Percentiles rank a stretch among this genome's conserved stretches.
These are phyloP conservation scores for Dascyllus trimaculatus DNA, from an alignment of 2,113 vertebrate species.

Conservation along the genomic window DNA sequence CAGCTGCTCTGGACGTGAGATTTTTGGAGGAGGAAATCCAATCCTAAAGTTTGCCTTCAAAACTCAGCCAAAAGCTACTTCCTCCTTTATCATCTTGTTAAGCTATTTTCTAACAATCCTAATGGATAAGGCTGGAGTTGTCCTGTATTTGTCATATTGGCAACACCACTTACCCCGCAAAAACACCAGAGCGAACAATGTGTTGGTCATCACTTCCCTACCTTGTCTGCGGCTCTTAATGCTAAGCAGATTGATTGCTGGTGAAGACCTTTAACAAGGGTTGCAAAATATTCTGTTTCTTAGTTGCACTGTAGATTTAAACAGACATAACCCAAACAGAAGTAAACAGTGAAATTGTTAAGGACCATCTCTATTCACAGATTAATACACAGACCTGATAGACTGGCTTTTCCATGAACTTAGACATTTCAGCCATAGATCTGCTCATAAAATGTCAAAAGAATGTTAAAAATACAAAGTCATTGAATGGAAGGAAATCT, in stretches of 20 bases:
- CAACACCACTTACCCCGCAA: neutral
- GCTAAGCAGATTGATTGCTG: neutral
- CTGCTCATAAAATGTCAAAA: neutral
- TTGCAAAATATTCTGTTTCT: too few species aligned
- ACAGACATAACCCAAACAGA: too few species aligned
- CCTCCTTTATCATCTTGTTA: slow-evolving; percentile 1
- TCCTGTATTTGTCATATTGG: neutral
- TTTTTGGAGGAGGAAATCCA: slow-evolving; percentile 24
- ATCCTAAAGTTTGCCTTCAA: neutral
- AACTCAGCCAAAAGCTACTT: neutral
- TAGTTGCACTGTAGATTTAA: too few species aligned
- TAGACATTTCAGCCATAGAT: neutral
- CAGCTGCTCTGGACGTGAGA: neutral
- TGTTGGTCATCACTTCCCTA: neutral
- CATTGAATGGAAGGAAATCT: neutral
- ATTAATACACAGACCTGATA: too few species aligned
- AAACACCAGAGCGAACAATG: slow-evolving; percentile 9
- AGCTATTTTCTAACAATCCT: neutral
- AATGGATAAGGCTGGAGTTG: neutral
- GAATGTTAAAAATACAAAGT: neutral
- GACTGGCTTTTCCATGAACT: too few species aligned
- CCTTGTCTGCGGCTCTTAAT: too few species aligned
- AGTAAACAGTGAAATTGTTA: too few species aligned
- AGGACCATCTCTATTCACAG: too few species aligned
- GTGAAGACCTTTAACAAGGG: too few species aligned